Conservation (phyloP, 1,140 invertebrate genomes). For the Drepana arcuata region DNA sequence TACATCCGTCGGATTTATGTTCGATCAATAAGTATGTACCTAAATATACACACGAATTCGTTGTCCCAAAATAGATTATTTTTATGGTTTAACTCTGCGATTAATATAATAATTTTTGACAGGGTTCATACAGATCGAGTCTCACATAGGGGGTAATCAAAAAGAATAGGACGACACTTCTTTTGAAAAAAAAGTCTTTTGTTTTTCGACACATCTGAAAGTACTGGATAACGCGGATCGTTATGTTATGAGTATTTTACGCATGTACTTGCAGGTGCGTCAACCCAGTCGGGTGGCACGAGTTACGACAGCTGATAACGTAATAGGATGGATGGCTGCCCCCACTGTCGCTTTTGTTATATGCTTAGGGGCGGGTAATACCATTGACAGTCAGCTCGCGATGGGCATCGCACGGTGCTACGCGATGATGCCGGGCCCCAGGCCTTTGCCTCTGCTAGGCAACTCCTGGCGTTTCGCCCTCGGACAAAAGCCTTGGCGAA, state of each 20-base stretch:
- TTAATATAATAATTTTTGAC: no score
- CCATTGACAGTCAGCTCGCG: conserved; percentile 38
- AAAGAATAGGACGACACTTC: no score
- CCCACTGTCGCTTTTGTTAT: conserved; percentile 34
- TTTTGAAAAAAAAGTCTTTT: no score
- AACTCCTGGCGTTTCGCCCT: conserved; percentile 86
- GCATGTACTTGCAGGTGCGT: conserved; percentile 20
- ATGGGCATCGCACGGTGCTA: conserved; percentile 74
- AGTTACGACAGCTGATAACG: conserved; percentile 58
- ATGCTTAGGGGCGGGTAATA: conserved; percentile 31
- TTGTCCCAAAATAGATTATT: no score
- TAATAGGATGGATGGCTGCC: conserved; percentile 33
- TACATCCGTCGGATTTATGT: no score
- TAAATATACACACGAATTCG: no score
- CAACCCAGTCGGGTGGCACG: conserved; percentile 25
- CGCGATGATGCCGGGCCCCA: conserved; percentile 82
- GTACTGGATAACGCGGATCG: no score
- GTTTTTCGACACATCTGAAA: no score
- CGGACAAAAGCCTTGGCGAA: conserved; percentile 49
- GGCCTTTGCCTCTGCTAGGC: conserved; percentile 81
- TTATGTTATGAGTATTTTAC: conserved; percentile 12
- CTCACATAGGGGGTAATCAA: no score
- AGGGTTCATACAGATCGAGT: no score
- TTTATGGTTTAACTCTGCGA: no score
- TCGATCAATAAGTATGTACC: no score